These are phyloP conservation scores for Episyrphus balteatus DNA, from an alignment of 1,140 invertebrate species.

Conservation along the genomic window DNA sequence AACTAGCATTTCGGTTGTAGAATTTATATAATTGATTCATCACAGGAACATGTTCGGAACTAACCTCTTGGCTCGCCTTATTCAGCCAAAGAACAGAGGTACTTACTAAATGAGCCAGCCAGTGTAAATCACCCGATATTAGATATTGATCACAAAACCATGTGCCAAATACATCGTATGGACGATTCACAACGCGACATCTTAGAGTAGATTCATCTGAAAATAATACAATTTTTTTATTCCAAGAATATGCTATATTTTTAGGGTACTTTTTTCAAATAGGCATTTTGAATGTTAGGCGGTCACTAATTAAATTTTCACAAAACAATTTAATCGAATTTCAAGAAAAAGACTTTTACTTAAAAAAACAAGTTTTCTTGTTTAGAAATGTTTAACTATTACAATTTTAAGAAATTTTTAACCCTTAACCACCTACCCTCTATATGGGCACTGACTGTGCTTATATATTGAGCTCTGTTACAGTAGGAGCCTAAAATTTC, in stretches of 20 bases:
- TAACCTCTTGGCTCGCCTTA: conserved; percentile 69
- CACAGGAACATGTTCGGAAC: conserved; percentile 71
- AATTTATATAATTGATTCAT: conserved; percentile 70
- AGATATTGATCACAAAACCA: conserved; percentile 80
- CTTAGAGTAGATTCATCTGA: conserved; percentile 57
- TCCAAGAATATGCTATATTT: too few relatives aligned
- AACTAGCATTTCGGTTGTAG: conserved; percentile 74
- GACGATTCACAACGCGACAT: conserved; percentile 73
- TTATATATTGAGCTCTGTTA: too few relatives aligned
- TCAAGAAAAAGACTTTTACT: too few relatives aligned
- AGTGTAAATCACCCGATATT: conserved; percentile 68
- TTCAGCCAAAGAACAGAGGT: conserved; percentile 73
- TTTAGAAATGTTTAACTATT: too few relatives aligned
- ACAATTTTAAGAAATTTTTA: too few relatives aligned
- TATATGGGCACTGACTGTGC: too few relatives aligned
- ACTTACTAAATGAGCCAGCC: conserved; percentile 69
- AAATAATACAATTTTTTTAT: neutral
- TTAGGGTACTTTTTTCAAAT: too few relatives aligned
- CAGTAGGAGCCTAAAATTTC: too few relatives aligned
- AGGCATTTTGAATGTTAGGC: neutral
- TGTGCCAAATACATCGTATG: conserved; percentile 81
- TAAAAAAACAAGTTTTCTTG: too few relatives aligned
- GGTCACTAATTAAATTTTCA: neutral
- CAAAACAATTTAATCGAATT: too few relatives aligned
- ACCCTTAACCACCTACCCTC: too few relatives aligned